Evolutionary conservation across 2,888 invertebrate species (phyloP).

Genomic region (Carpatolechia fugitivella): DNA sequence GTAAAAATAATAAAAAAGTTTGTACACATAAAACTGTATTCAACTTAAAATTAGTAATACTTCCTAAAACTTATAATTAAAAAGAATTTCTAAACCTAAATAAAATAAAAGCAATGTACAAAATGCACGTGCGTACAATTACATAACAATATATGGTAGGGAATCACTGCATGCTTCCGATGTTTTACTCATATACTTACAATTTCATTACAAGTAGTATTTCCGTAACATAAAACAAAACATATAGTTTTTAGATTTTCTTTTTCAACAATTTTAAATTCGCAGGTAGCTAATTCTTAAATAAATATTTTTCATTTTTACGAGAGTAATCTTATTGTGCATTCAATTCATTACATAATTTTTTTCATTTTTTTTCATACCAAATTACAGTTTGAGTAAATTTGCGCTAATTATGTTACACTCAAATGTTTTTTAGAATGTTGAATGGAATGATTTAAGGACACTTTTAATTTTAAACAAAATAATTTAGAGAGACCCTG

Average conservation of each 20-base stretch:
- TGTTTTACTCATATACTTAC: no score
- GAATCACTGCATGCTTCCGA: no score
- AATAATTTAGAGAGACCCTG: conserved; percentile 9
- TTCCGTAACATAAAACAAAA: no score
- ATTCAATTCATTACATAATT: no score
- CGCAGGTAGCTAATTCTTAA: no score
- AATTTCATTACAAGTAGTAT: no score
- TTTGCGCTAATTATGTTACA: not conserved
- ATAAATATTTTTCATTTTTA: no score
- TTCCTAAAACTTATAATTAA: not conserved
- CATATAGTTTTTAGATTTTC: no score
- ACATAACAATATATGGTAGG: not conserved
- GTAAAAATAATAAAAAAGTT: not conserved
- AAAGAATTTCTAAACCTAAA: not conserved
- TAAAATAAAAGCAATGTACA: conserved; percentile 3
- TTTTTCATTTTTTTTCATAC: no score
- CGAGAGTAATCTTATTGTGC: no score
- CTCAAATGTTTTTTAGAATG: not conserved
- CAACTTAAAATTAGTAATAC: conserved; percentile 14
- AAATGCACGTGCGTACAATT: conserved; percentile 2
- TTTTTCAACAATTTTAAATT: no score
- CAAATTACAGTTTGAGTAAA: no score
- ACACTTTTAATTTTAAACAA: conserved; percentile 14
- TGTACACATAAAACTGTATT: conserved; percentile 8
- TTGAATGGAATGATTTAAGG: conserved; percentile 12